Percentiles rank a stretch among this genome's conserved stretches.
Evolutionary conservation across 2,797 vertebrate species (phyloP).

Genomic region (Crenuchus spilurus): DNA sequence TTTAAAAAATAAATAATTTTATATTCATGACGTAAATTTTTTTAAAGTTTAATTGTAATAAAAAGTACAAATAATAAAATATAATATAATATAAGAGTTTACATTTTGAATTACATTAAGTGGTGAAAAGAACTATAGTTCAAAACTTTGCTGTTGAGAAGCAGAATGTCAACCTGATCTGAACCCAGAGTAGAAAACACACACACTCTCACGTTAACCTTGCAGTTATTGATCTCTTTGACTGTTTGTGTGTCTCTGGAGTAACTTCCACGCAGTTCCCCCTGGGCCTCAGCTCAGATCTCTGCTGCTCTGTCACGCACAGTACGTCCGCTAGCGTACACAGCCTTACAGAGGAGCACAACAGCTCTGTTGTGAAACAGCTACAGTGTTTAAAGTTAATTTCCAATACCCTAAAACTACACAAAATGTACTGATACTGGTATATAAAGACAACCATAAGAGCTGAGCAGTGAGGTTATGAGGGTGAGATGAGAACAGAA

Average conservation of each 20-base stretch:
- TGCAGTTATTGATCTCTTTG: slow-evolving; percentile 33
- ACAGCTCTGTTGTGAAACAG: neutral
- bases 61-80: too few species aligned
- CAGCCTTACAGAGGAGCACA: slow-evolving; percentile 9
- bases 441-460: neutral
- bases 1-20: too few species aligned
- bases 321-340: slow-evolving; percentile 14
- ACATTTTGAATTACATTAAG: too few species aligned
- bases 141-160: neutral
- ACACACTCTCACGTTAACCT: slow-evolving; percentile 29
- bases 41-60: too few species aligned
- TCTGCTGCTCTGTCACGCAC: slow-evolving; percentile 25
- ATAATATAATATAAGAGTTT: too few species aligned
- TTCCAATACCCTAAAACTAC: too few species aligned
- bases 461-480: neutral
- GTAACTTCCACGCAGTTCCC: slow-evolving; percentile 34
- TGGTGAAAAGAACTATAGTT: neutral
- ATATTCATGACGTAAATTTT: too few species aligned
- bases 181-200: slow-evolving; percentile 1
- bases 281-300: slow-evolving; percentile 18
- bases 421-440: neutral
- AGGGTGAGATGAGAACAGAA: neutral
- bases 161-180: slow-evolving; percentile 11
- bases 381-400: too few species aligned
- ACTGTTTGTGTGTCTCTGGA: slow-evolving; percentile 25